phyloP scores from a whole-genome alignment of 2,113 vertebrate species.

The Oophaga pumilio region DNA sequence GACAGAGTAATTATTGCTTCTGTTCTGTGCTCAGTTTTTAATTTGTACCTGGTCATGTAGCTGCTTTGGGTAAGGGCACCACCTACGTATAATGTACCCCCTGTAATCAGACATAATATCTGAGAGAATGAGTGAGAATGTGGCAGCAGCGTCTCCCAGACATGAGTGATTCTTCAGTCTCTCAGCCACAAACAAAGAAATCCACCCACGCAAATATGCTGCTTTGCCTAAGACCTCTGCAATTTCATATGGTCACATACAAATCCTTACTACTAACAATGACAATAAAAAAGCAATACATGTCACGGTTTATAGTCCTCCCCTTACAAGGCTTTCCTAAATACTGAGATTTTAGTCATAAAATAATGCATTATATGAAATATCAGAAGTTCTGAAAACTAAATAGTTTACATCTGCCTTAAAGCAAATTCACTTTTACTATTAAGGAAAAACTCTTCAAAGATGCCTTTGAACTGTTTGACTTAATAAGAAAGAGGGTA shows the following conservation, averaged over 20 bases:
- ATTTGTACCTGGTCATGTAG: slow-evolving; percentile 1
- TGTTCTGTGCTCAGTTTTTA: slow-evolving; percentile 5
- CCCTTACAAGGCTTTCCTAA: background rate
- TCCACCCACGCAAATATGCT: slow-evolving; percentile 50
- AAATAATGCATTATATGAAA: slow-evolving; percentile 22
- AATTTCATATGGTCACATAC: slow-evolving; percentile 17
- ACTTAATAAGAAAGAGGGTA: slow-evolving; percentile 21
- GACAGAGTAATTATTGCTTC: slow-evolving; percentile 33
- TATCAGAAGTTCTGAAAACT: background rate
- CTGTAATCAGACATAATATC: slow-evolving; percentile 26
- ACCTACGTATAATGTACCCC: background rate
- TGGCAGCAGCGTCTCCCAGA: slow-evolving; percentile 17
- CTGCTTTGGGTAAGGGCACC: background rate
- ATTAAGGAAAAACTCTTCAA: slow-evolving; percentile 4
- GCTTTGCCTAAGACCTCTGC: slow-evolving; percentile 11
- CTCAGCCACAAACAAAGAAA: slow-evolving; percentile 41
- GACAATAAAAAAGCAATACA: slow-evolving; percentile 18
- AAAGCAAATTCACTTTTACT: slow-evolving; percentile 12
- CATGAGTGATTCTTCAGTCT: slow-evolving; percentile 26
- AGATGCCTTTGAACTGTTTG: slow-evolving; percentile 29
- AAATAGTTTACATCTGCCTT: slow-evolving; percentile 18
- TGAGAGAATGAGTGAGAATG: slow-evolving; percentile 19
- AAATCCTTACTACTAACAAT: background rate
- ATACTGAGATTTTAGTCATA: slow-evolving; percentile 19
- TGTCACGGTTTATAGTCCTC: background rate